Percentiles rank a stretch among this genome's conserved stretches.
These are phyloP conservation scores for Neodiprion virginianus DNA, from an alignment of 1,140 invertebrate genomes.

Conservation along the genomic window DNA sequence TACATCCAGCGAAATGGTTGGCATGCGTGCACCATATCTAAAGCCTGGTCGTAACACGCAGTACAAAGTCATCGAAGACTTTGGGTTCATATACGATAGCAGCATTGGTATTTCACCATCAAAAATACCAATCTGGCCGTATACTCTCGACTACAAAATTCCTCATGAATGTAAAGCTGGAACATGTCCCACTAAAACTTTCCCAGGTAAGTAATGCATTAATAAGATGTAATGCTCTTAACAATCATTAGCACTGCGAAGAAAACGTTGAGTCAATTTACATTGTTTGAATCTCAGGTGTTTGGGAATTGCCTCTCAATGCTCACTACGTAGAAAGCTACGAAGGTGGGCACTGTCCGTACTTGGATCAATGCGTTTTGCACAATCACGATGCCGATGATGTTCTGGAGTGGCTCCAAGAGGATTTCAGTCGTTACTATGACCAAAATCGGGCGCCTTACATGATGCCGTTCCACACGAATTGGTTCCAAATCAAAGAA, in stretches of 20 bases:
- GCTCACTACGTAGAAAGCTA: slow-evolving; percentile 88
- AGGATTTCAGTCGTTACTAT: slow-evolving; percentile 88
- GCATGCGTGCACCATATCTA: slow-evolving; percentile 88
- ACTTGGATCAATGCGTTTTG: slow-evolving; percentile 91
- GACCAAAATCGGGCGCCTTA: slow-evolving; percentile 89
- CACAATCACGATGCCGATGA: slow-evolving; percentile 87
- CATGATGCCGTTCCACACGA: slow-evolving; percentile 94
- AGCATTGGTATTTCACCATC: slow-evolving; percentile 86
- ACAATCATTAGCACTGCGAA: not conserved
- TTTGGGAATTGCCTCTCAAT: slow-evolving; percentile 95
- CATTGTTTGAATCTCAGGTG: slow-evolving; percentile 63
- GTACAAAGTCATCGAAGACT: slow-evolving; percentile 90
- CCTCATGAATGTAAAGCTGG: slow-evolving; percentile 91
- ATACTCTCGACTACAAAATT: slow-evolving; percentile 91
- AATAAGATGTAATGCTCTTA: slow-evolving; percentile 21
- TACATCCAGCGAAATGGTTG: slow-evolving; percentile 81
- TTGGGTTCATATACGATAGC: slow-evolving; percentile 91
- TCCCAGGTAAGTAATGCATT: slow-evolving; percentile 71
- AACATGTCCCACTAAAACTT: slow-evolving; percentile 89
- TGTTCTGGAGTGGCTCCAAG: slow-evolving; percentile 89
- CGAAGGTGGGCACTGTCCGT: slow-evolving; percentile 91
- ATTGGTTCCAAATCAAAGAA: slow-evolving; percentile 92
- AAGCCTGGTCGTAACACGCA: slow-evolving; percentile 91
- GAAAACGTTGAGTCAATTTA: slow-evolving; percentile 18
- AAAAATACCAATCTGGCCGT: slow-evolving; percentile 90